Evolutionary conservation across 2,888 invertebrate genomes (phyloP).

Genomic region (Magallana nippona): DNA sequence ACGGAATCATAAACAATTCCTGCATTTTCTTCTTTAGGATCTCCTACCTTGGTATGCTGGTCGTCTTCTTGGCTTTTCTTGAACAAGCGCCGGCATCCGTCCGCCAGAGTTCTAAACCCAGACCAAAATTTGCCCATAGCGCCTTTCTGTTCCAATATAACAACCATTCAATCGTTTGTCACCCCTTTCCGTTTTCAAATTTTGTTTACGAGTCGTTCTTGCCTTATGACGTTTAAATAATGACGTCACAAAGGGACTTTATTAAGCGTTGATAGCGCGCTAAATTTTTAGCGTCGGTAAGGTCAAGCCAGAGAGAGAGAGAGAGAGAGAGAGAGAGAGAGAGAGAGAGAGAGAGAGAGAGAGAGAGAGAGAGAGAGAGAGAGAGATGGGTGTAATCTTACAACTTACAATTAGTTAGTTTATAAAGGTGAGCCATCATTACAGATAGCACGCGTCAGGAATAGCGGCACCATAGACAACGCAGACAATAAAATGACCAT

Average conservation of each 20-base stretch:
- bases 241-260: too few species aligned
- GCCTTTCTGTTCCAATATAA: neutral
- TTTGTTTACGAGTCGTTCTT: too few species aligned
- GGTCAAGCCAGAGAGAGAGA: neutral
- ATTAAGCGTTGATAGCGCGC: too few species aligned
- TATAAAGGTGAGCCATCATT: conserved; percentile 4
- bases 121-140: neutral
- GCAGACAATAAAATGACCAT: conserved; percentile 16
- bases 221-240: too few species aligned
- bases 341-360: neutral
- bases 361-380: neutral
- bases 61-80: neutral
- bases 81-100: conserved; percentile 20
- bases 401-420: neutral
- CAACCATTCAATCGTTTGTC: too few species aligned
- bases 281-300: too few species aligned
- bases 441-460: neutral
- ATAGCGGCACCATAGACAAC: neutral
- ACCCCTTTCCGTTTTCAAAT: too few species aligned
- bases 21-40: neutral
- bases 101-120: neutral
- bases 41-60: neutral
- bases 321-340: neutral
- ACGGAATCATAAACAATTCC: neutral
- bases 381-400: neutral